phyloP scores from a whole-genome alignment of 2,888 invertebrate genomes.

The Ichneumoninae sp. region DNA sequence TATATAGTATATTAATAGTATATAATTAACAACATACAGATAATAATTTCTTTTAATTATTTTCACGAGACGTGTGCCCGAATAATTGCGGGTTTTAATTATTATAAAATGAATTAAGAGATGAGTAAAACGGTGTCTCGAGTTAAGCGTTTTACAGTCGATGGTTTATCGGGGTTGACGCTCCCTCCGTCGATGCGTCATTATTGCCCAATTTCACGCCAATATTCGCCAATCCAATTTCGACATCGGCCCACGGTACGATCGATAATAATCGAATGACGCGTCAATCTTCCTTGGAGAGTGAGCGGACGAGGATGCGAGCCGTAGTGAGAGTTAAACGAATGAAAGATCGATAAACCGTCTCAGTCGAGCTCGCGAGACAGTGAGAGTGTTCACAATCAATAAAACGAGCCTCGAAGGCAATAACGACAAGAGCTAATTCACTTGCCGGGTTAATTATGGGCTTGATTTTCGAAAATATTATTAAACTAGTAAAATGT shows the following conservation, averaged over 20 bases:
- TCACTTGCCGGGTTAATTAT: neutral
- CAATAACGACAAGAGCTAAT: neutral
- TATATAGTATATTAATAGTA: no score
- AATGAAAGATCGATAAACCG: conserved; percentile 58
- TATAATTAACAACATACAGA: no score
- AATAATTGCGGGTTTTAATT: neutral
- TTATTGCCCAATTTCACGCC: conserved; percentile 59
- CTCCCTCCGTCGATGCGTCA: conserved; percentile 28
- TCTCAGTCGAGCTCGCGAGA: conserved; percentile 28
- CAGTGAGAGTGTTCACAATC: neutral
- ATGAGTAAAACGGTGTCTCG: neutral
- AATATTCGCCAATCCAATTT: conserved; percentile 48
- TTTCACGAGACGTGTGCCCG: neutral
- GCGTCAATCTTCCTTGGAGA: conserved; percentile 47
- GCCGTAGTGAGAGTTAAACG: conserved; percentile 8
- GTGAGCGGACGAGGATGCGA: neutral
- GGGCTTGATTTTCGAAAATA: neutral
- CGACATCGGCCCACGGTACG: conserved; percentile 14
- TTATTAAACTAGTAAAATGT: neutral
- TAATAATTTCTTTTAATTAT: no score
- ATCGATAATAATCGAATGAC: conserved; percentile 57
- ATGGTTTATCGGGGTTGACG: neutral
- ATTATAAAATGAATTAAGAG: conserved; percentile 1
- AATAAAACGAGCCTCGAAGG: neutral
- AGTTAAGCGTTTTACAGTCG: neutral